Base-by-base conservation (phyloP, 2,888 invertebrate species). In the Microctonus aethiopoides region DNA sequence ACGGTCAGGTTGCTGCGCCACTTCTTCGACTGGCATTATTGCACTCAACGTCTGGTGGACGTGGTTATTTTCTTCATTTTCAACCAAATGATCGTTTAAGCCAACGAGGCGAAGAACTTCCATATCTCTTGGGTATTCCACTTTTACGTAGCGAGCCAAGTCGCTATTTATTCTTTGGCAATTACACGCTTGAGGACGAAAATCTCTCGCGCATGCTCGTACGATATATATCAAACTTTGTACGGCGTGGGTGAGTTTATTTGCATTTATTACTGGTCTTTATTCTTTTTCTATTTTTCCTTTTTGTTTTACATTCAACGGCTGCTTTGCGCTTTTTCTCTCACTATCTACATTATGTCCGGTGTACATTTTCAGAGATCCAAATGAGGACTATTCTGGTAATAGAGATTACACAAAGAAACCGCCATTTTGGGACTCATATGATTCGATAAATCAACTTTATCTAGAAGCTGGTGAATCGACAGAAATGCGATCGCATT, bases 1-100 rank as follows among this genome's bases (percentile, higher is more conserved):
- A 98, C 84, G 97, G 96, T 0, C 94, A 97, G 78, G 95, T 95
- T 65, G 95, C 95, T 0, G 94, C 97, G 10, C 96, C 96, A 16
- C 87, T 93, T 56, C 92, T 95, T 71, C 89, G 94, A 78, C 89
- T 95, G 67, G 95, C 94, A 0, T 93, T 94, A 79, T 89, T 95
- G 70, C 95, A 95, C 84, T 92, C 94, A 36, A 87, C 94, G 76
- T 89, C 91, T 72, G 94, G 94, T 3, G 94, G 94, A 59, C 92
- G 91, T 63, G 94, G 94, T 39, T 95, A 93, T 89, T 95, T 96
- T 87, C 91, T 96, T 75, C 95, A 96, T 84, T 96, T 96, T 84
- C 94, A 96, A 77, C 94, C 94, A 6, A 91, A 92, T 79, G 94
- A 95, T 74, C 92, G 94, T 78, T 93, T 95, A 24, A 95, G 95